A percentile compares a stretch with the other conserved stretches of the same genome.
phyloP scores from a whole-genome alignment of 2,113 vertebrate genomes.

The Ornithorhynchus anatinus region DNA sequence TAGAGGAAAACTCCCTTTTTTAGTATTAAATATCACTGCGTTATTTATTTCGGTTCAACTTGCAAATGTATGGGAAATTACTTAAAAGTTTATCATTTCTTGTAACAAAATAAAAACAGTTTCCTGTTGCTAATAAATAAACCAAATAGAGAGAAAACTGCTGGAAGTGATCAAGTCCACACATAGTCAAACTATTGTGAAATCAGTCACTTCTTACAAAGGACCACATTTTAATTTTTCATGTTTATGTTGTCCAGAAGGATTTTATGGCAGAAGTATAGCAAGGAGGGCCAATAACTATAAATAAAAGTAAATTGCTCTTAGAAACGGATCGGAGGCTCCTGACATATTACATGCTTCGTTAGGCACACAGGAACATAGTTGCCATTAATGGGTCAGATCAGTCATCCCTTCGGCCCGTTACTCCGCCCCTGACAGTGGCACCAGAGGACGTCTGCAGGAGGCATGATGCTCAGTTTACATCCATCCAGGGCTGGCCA shows the following conservation, averaged over 20 bases:
- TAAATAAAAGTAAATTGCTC: constrained; percentile 17
- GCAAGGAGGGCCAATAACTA: constrained; percentile 8
- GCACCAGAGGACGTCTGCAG: too few relatives aligned
- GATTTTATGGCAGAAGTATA: constrained; percentile 24
- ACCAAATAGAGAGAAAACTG: not conserved
- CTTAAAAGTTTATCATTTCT: constrained; percentile 7
- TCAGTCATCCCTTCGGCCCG: too few relatives aligned
- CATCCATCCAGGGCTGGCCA: too few relatives aligned
- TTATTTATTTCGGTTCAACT: constrained; percentile 20
- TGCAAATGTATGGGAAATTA: not conserved
- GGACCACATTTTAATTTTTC: constrained; percentile 29
- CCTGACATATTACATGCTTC: not conserved
- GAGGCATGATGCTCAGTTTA: too few relatives aligned
- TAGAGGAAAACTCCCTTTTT: too few relatives aligned
- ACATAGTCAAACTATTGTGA: not conserved
- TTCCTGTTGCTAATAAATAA: constrained; percentile 10
- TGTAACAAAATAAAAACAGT: constrained; percentile 7
- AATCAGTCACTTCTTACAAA: constrained; percentile 10
- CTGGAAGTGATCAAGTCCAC: not conserved
- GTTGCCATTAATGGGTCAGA: too few relatives aligned
- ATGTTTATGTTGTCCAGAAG: constrained; percentile 18
- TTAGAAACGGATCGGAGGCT: constrained; percentile 7
- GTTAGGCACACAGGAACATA: too few relatives aligned
- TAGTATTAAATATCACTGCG: too few relatives aligned
- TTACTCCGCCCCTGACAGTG: too few relatives aligned